Conservation (phyloP, 2,888 invertebrate genomes). For the Nysson spinosus region DNA sequence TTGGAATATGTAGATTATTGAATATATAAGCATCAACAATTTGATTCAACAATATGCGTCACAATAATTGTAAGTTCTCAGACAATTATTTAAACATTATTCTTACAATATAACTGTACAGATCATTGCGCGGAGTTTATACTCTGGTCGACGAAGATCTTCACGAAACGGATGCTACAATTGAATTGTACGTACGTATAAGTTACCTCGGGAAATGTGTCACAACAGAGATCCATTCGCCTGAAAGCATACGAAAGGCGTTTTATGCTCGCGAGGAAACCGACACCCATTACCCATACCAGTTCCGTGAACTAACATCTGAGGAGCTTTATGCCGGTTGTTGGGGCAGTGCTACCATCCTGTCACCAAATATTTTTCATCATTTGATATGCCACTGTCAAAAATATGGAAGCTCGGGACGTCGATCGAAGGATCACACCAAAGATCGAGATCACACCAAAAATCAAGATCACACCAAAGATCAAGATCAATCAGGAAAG, state of each 20-base stretch:
- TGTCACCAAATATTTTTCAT: conserved; percentile 30
- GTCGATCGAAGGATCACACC: too few relatives aligned
- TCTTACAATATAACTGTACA: conserved; percentile 46
- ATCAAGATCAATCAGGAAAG: too few relatives aligned
- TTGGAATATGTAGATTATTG: too few relatives aligned
- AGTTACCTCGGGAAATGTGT: conserved; percentile 68
- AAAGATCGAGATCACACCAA: too few relatives aligned
- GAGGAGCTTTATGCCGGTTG: conserved; percentile 50
- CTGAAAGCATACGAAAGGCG: conserved; percentile 12
- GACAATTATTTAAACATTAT: too few relatives aligned
- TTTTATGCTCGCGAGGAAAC: conserved; percentile 66
- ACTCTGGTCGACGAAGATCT: conserved; percentile 53
- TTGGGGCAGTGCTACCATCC: conserved; percentile 49
- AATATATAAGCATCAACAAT: too few relatives aligned
- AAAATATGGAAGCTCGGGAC: background rate
- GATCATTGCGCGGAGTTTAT: conserved; percentile 64
- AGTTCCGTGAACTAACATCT: conserved; percentile 57
- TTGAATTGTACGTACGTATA: conserved; percentile 65
- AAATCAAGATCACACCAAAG: too few relatives aligned
- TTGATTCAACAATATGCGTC: too few relatives aligned
- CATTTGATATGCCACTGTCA: conserved; percentile 41
- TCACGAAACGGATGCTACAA: conserved; percentile 37
- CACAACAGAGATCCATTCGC: conserved; percentile 64
- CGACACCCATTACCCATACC: conserved; percentile 61
- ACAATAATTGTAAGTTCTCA: too few relatives aligned